These are phyloP conservation scores for Gadus chalcogrammus DNA, from an alignment of 2,113 vertebrate genomes.

Conservation along the genomic window DNA sequence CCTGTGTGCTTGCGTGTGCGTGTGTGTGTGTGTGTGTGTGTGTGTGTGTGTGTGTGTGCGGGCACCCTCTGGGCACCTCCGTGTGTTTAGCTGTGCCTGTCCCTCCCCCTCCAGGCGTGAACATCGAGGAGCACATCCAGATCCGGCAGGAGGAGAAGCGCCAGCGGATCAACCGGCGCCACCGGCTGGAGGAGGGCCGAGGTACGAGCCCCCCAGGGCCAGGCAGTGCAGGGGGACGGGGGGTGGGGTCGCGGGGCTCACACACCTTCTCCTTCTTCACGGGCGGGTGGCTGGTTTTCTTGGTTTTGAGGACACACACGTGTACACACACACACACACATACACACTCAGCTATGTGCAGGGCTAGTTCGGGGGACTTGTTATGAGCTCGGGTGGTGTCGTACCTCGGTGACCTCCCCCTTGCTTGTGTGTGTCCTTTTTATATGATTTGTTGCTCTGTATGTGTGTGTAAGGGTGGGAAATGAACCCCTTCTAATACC, in stretches of 20 bases:
- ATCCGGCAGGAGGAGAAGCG: slow-evolving; percentile 96
- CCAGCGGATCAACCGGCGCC: slow-evolving; percentile 90
- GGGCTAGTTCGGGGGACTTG: slow-evolving; percentile 26
- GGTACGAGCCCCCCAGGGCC: slow-evolving; percentile 69
- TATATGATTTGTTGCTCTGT: slow-evolving; percentile 45
- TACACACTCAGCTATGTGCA: neutral
- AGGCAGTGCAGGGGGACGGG: neutral
- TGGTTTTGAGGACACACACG: no score
- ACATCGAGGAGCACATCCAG: slow-evolving; percentile 98
- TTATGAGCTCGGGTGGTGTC: slow-evolving; percentile 53
- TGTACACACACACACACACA: no score
- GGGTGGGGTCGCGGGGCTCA: no score
- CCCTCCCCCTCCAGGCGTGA: slow-evolving; percentile 90
- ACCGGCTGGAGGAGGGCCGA: slow-evolving; percentile 93
- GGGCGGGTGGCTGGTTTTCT: no score
- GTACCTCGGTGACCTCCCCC: slow-evolving; percentile 57
- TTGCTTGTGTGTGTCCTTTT: slow-evolving; percentile 43
- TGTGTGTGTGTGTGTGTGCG: no score
- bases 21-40: slow-evolving; percentile 16
- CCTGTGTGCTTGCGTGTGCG: slow-evolving; percentile 55
- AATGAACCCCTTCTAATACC: no score
- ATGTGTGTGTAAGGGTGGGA: neutral
- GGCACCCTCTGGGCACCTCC: slow-evolving; percentile 31
- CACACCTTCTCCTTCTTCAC: no score
- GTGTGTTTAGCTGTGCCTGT: slow-evolving; percentile 92